Percentiles rank a stretch among this genome's conserved stretches.
Conservation (phyloP, 1,140 invertebrate species). For the Drosophila saltans region DNA sequence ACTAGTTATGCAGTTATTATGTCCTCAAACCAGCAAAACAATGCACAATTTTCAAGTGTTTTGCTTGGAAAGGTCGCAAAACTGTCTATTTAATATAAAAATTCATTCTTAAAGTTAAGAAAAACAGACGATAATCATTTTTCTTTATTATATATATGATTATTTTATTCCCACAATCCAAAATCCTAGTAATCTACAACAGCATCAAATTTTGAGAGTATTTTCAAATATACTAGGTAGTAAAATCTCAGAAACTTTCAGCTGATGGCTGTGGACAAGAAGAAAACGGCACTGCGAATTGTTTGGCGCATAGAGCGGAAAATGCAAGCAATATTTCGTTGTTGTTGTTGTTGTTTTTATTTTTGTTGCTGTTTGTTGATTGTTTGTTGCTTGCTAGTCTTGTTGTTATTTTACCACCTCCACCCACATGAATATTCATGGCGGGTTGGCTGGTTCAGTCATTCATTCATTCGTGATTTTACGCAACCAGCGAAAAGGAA, state of each 20-base stretch:
- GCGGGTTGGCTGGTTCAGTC: conserved; percentile 69
- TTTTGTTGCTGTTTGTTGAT: conserved; percentile 17
- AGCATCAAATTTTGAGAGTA: background rate
- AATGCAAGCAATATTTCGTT: conserved; percentile 65
- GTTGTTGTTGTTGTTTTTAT: conserved; percentile 25
- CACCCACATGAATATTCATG: conserved; percentile 75
- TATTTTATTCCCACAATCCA: too few species aligned
- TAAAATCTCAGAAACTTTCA: background rate
- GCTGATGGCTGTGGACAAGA: conserved; percentile 49
- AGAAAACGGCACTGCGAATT: conserved; percentile 70
- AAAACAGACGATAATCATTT: too few species aligned
- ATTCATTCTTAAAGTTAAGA: too few species aligned
- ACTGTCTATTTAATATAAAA: too few species aligned
- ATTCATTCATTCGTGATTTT: conserved; percentile 81
- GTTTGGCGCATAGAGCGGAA: conserved; percentile 72
- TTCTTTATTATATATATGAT: too few species aligned
- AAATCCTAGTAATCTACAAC: too few species aligned
- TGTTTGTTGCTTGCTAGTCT: conserved; percentile 16
- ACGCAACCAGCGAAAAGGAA: conserved; percentile 50
- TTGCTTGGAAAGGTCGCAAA: too few species aligned
- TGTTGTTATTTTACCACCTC: conserved; percentile 8
- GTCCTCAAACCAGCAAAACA: too few species aligned
- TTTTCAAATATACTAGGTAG: background rate
- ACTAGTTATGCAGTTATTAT: too few species aligned
- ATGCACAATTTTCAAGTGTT: too few species aligned